These are phyloP conservation scores for Epiblema foenella DNA, from an alignment of 2,888 invertebrate species.

Conservation along the genomic window DNA sequence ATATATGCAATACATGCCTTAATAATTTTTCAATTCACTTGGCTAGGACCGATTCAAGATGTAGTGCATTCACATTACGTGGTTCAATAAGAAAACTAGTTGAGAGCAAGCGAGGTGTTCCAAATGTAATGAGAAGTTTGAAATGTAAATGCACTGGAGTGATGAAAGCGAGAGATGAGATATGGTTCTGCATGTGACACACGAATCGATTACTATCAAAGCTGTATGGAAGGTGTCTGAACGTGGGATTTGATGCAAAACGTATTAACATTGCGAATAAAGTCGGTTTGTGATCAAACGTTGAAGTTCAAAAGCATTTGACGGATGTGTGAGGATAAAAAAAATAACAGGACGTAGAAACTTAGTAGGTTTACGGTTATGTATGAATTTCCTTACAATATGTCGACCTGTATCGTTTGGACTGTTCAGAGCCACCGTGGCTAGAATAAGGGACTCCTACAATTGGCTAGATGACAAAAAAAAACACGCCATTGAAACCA, in stretches of 20 bases:
- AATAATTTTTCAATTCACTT: neutral
- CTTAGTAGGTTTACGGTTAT: no score
- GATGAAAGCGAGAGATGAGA: conserved; percentile 6
- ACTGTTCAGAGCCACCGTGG: no score
- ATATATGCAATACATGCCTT: neutral
- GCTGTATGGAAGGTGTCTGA: conserved; percentile 3
- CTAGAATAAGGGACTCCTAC: no score
- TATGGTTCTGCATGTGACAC: conserved; percentile 19
- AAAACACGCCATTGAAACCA: no score
- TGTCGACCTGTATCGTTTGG: no score
- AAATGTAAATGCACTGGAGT: conserved; percentile 19
- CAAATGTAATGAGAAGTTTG: conserved; percentile 24
- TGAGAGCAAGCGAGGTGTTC: conserved; percentile 1
- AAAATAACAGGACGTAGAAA: no score
- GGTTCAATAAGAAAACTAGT: conserved; percentile 10
- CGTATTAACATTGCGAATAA: neutral
- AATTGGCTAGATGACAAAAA: no score
- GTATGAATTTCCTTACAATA: no score
- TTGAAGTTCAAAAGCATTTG: neutral
- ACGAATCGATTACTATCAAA: conserved; percentile 23
- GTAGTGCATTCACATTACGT: conserved; percentile 6
- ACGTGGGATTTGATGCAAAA: conserved; percentile 1
- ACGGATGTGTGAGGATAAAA: no score
- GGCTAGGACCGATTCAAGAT: neutral
- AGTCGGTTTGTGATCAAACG: neutral